Conservation (phyloP, 2,113 vertebrate genomes). For the Panurus biarmicus region DNA sequence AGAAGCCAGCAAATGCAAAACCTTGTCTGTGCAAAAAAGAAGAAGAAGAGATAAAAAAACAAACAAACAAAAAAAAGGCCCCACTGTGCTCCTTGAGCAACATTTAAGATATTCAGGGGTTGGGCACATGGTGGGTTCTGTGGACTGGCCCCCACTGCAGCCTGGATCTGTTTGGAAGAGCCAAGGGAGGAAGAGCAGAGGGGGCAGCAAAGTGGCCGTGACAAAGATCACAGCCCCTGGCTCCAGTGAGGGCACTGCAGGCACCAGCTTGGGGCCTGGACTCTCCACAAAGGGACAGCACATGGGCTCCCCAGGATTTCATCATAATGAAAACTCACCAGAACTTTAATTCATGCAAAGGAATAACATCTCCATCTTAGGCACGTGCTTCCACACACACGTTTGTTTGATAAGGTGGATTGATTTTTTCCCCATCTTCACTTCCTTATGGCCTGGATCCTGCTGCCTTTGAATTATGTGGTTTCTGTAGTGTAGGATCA, state of each 20-base stretch:
- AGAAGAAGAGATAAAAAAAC: too few relatives aligned
- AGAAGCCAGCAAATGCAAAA: background rate
- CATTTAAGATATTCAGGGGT: background rate
- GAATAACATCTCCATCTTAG: background rate
- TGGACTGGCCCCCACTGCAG: background rate
- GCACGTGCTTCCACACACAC: background rate
- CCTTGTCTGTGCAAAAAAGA: background rate
- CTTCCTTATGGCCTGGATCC: background rate
- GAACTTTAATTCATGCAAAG: background rate
- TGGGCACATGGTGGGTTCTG: background rate
- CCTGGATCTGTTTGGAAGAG: background rate
- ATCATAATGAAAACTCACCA: background rate
- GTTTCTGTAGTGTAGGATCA: background rate
- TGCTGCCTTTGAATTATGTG: background rate
- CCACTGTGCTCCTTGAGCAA: background rate
- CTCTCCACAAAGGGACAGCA: background rate
- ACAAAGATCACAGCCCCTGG: background rate
- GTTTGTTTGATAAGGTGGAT: background rate
- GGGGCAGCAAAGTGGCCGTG: rapidly evolving
- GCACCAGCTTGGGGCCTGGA: background rate
- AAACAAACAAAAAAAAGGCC: too few relatives aligned
- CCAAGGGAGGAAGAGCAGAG: background rate
- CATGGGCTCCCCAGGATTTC: background rate
- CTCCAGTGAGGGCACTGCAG: rapidly evolving
- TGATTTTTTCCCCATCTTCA: background rate